These are phyloP conservation scores for Crematogaster levior DNA, from an alignment of 2,888 invertebrate species.

Conservation along the genomic window DNA sequence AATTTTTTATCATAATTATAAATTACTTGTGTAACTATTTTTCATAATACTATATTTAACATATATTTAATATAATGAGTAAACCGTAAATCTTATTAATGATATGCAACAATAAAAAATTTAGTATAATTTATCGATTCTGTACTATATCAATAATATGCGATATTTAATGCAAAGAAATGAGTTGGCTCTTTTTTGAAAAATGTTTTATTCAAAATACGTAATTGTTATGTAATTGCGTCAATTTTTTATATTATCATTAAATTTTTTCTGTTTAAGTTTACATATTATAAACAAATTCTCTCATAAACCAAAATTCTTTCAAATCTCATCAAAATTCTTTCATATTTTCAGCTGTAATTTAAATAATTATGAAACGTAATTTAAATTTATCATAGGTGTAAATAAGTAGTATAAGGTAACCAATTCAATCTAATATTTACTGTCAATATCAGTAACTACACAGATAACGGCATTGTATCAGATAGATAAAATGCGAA, in stretches of 20 bases:
- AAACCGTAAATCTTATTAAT: not conserved
- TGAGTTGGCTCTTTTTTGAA: not conserved
- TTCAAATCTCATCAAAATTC: no score
- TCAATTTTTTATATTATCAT: not conserved
- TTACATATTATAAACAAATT: not conserved
- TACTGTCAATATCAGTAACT: not conserved
- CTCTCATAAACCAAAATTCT: no score
- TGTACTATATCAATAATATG: not conserved
- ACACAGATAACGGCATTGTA: not conserved
- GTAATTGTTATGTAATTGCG: not conserved
- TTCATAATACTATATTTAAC: not conserved
- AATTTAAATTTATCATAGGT: not conserved
- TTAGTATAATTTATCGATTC: not conserved
- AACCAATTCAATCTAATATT: not conserved
- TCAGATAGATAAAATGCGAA: not conserved
- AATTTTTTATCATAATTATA: no score
- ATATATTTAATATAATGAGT: not conserved
- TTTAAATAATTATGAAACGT: not conserved
- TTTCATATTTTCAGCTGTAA: not conserved
- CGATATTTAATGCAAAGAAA: not conserved
- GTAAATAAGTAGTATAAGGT: not conserved
- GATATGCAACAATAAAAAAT: not conserved
- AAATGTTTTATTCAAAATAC: not conserved
- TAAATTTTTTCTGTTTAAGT: not conserved
- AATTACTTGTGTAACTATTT: no score